Percentiles rank a stretch among this genome's conserved stretches.
Conservation (phyloP, 2,888 invertebrate genomes). For the Sceliomorpha sp. region DNA sequence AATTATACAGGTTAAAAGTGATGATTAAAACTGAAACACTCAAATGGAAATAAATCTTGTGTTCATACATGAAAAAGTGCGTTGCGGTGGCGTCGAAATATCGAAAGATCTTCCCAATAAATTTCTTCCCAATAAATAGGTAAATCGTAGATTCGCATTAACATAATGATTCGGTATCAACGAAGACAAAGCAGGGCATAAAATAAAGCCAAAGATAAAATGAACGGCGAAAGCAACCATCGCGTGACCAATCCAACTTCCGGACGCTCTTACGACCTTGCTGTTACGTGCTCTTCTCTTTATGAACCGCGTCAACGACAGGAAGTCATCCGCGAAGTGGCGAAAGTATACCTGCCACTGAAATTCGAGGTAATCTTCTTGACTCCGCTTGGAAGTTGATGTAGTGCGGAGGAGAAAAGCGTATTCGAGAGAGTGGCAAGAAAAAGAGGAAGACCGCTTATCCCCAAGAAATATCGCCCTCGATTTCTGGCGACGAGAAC, state of each 20-base stretch:
- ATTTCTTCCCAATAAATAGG: too few relatives aligned
- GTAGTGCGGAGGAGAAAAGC: constrained; percentile 33
- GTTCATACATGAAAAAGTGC: too few relatives aligned
- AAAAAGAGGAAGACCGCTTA: constrained; percentile 20
- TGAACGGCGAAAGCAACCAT: constrained; percentile 29
- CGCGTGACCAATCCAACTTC: constrained; percentile 45
- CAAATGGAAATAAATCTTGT: too few relatives aligned
- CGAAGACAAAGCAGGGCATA: constrained; percentile 7
- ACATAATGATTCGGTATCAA: constrained; percentile 1
- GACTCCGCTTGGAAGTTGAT: constrained; percentile 34
- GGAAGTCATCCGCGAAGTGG: constrained; percentile 45
- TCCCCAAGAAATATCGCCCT: constrained; percentile 27
- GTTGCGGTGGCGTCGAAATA: too few relatives aligned
- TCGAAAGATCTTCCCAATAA: too few relatives aligned
- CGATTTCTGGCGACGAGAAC: constrained; percentile 20
- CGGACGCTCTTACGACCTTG: constrained; percentile 42
- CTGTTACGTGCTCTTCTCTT: constrained; percentile 44
- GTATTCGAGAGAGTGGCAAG: constrained; percentile 18
- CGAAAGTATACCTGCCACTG: constrained; percentile 37
- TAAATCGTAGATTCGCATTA: too few relatives aligned
- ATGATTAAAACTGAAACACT: too few relatives aligned
- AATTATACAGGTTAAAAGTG: too few relatives aligned
- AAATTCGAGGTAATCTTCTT: constrained; percentile 42
- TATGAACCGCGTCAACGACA: constrained; percentile 51
- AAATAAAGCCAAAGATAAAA: constrained; percentile 31